phyloP scores from a whole-genome alignment of 2,797 vertebrate species.

The Myripristis jacobus region DNA sequence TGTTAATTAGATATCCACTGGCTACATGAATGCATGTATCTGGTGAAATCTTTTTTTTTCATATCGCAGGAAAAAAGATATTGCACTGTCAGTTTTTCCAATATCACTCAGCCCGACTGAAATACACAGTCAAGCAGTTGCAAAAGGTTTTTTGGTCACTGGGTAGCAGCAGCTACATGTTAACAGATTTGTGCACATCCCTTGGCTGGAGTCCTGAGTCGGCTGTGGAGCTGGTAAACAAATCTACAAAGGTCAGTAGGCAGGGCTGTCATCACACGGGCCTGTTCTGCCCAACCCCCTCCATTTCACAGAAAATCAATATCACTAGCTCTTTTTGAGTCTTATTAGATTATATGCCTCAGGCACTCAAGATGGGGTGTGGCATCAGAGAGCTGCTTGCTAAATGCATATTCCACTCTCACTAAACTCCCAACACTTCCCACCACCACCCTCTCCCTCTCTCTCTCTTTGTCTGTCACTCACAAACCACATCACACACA shows the following conservation, averaged over 20 bases:
- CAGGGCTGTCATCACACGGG: conserved; percentile 61
- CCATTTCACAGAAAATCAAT: conserved; percentile 80
- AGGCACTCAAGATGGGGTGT: conserved; percentile 77
- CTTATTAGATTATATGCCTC: conserved; percentile 80
- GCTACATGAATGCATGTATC: too few species aligned
- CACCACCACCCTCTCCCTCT: conserved; percentile 13
- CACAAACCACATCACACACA: conserved; percentile 11
- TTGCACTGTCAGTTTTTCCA: too few species aligned
- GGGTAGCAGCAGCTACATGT: background rate
- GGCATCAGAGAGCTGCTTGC: conserved; percentile 68
- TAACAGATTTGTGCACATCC: conserved; percentile 33
- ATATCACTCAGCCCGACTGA: too few species aligned
- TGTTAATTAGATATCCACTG: too few species aligned
- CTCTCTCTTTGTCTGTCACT: conserved; percentile 29
- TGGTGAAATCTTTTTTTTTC: too few species aligned
- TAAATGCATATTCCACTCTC: conserved; percentile 73
- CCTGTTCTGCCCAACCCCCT: conserved; percentile 55
- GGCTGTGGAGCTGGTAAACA: conserved; percentile 61
- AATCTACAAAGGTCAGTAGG: conserved; percentile 72
- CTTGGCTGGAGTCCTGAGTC: conserved; percentile 29
- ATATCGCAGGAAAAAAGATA: too few species aligned
- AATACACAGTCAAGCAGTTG: too few species aligned
- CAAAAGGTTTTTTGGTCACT: background rate
- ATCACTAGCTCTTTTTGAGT: conserved; percentile 72
- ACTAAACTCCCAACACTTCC: conserved; percentile 59